Conservation (phyloP, 2,888 invertebrate species). For the Lasioglossum villosulum region DNA sequence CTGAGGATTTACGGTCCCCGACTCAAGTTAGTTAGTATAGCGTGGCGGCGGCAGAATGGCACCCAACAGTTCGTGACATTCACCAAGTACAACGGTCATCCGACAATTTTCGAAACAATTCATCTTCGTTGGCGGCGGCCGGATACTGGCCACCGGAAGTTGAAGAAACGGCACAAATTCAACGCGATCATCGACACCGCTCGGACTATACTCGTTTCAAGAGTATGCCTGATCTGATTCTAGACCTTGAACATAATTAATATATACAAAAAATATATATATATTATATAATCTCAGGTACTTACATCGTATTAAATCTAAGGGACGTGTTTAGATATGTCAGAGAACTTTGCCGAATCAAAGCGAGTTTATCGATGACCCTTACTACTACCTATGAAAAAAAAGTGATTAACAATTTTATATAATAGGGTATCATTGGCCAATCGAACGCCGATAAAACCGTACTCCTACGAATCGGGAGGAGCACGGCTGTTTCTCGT, state of each 20-base stretch:
- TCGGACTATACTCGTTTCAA: conserved; percentile 43
- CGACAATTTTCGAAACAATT: conserved; percentile 35
- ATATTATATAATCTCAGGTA: conserved; percentile 9
- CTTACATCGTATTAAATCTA: conserved; percentile 14
- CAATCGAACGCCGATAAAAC: neutral
- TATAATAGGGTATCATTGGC: conserved; percentile 25
- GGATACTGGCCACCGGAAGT: neutral
- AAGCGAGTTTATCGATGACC: conserved; percentile 22
- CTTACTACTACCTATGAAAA: conserved; percentile 33
- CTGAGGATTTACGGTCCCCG: conserved; percentile 79
- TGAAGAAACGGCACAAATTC: conserved; percentile 24
- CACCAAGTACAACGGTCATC: conserved; percentile 33
- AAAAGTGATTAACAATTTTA: conserved; percentile 33
- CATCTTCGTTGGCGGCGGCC: conserved; percentile 31
- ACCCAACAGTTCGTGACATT: conserved; percentile 27
- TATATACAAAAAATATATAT: conserved; percentile 13
- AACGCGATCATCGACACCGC: conserved; percentile 24
- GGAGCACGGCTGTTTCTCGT: conserved; percentile 28
- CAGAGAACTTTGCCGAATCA: neutral
- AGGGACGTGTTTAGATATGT: neutral
- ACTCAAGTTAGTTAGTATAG: conserved; percentile 82
- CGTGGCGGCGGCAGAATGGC: conserved; percentile 81
- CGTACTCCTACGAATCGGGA: neutral
- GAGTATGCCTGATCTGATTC: conserved; percentile 66
- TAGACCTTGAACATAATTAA: conserved; percentile 47